Conservation (phyloP, 2,797 vertebrate species). For the Anabas testudineus region DNA sequence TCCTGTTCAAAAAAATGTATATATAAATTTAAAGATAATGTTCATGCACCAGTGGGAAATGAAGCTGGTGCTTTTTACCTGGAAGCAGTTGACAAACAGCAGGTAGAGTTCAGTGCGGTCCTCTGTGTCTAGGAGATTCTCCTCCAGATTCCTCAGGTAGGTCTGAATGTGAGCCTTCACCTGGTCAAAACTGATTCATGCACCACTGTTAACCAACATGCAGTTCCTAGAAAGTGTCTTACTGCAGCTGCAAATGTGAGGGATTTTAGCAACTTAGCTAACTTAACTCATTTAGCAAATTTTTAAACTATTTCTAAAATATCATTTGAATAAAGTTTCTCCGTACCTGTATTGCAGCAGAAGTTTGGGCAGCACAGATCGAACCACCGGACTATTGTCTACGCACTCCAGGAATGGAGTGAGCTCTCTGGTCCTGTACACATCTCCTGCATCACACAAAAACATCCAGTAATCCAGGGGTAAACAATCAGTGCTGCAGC, state of each 20-base stretch:
- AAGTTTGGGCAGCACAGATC: constrained; percentile 84
- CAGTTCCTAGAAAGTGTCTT: background rate
- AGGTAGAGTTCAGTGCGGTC: constrained; percentile 82
- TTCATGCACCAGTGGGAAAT: background rate
- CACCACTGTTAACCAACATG: background rate
- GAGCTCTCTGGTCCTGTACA: constrained; percentile 81
- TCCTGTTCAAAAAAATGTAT: background rate
- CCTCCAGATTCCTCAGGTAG: constrained; percentile 77
- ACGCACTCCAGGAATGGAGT: constrained; percentile 85
- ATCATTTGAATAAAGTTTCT: background rate
- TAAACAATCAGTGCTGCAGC: background rate
- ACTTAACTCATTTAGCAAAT: too few species aligned
- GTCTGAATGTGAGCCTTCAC: constrained; percentile 79
- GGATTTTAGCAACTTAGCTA: too few species aligned
- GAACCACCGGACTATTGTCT: constrained; percentile 83
- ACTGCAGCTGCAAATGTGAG: background rate
- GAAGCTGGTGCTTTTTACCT: constrained; percentile 62
- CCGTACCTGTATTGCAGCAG: constrained; percentile 84
- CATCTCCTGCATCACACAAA: constrained; percentile 64
- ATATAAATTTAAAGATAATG: background rate
- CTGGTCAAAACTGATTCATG: constrained; percentile 77
- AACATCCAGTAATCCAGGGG: accelerated
- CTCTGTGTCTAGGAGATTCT: constrained; percentile 68
- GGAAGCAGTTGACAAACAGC: constrained; percentile 85
- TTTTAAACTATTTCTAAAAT: too few species aligned